Evolutionary conservation across 2,113 vertebrate genomes (phyloP), one percentile per base, ranked within the genome.

Genomic region (Pogona vitticeps): DNA sequence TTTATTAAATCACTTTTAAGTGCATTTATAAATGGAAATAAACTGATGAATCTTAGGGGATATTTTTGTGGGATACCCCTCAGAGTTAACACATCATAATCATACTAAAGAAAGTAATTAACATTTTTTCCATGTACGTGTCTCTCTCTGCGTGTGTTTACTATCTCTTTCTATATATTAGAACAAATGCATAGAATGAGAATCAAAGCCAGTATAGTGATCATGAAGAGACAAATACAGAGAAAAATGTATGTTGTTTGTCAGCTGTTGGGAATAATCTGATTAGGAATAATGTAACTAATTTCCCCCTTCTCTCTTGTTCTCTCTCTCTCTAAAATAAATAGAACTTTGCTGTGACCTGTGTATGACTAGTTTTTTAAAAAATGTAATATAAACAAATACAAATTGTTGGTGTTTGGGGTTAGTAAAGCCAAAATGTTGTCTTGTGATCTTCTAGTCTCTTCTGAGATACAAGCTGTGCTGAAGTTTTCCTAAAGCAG

Each of bases 321-420:
- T 76, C 73, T 46, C 1, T 46, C 46, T 59, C 46, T 76, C 46
- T 40, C 46, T 46, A 28, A 26, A 46, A 28, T 36, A 13, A n/a
- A n/a, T 42, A 46, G 12, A 15, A 5, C 42, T 61, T 28, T 76
- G 38, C 38, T 46, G 15, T 65, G 75, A 85, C 20, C 42, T 26
- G 52, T 23, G 15, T n/a, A 40, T 70, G 52, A 70, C 15, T n/a
- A 70, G 40, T 86, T 79, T 31, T 26, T 67, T n/a, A n/a, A n/a
- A n/a, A n/a, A n/a, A n/a, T n/a, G 26, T 76, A 23, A 17, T 56
- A 17, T 87, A n/a, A 68, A 90, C 85, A 84, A 52, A 82, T 76
- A 68, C 31, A 14, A 26, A 46, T 52, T 84, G 83, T 85, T 17
- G n/a, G 28, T 5, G 33, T 72, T 46, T 76, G 88, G 8, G 0